These are phyloP conservation scores for Drosophila sturtevanti DNA, from an alignment of 1,140 invertebrate species.

Conservation along the genomic window DNA sequence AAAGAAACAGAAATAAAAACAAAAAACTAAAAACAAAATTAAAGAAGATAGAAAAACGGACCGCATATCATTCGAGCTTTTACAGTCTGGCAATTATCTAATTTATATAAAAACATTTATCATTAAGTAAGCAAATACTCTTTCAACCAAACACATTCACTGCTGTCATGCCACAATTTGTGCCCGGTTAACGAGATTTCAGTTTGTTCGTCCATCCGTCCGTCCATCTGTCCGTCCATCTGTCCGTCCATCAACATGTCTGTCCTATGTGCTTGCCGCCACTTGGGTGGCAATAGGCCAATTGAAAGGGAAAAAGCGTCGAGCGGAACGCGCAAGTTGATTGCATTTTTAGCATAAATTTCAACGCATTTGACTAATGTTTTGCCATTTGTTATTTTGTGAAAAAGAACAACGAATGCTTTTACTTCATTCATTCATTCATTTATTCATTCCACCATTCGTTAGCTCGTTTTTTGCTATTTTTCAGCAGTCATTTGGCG, in stretches of 20 bases:
- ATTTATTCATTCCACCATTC: neutral
- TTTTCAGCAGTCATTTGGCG: slow-evolving; percentile 48
- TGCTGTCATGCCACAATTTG: slow-evolving; percentile 53
- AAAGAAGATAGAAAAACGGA: slow-evolving; percentile 8
- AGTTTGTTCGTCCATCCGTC: slow-evolving; percentile 23
- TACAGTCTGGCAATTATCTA: slow-evolving; percentile 65
- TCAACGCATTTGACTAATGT: slow-evolving; percentile 81
- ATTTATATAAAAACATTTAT: slow-evolving; percentile 74
- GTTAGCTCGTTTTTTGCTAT: slow-evolving; percentile 32
- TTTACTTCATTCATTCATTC: slow-evolving; percentile 15
- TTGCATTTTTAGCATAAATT: slow-evolving; percentile 81
- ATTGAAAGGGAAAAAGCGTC: slow-evolving; percentile 46
- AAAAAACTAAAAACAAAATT: too few species aligned
- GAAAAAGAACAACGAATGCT: slow-evolving; percentile 24
- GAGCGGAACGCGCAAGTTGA: slow-evolving; percentile 77
- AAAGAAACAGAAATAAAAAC: too few species aligned
- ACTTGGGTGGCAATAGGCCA: slow-evolving; percentile 68
- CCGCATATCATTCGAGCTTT: slow-evolving; percentile 20
- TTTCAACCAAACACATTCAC: slow-evolving; percentile 31
- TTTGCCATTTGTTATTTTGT: slow-evolving; percentile 64
- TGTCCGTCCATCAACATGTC: slow-evolving; percentile 9
- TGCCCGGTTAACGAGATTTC: slow-evolving; percentile 68
- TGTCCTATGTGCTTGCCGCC: slow-evolving; percentile 31
- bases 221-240: neutral
- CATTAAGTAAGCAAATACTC: slow-evolving; percentile 74